These are phyloP conservation scores for Luperina testacea DNA, from an alignment of 2,888 invertebrate genomes.

Conservation along the genomic window DNA sequence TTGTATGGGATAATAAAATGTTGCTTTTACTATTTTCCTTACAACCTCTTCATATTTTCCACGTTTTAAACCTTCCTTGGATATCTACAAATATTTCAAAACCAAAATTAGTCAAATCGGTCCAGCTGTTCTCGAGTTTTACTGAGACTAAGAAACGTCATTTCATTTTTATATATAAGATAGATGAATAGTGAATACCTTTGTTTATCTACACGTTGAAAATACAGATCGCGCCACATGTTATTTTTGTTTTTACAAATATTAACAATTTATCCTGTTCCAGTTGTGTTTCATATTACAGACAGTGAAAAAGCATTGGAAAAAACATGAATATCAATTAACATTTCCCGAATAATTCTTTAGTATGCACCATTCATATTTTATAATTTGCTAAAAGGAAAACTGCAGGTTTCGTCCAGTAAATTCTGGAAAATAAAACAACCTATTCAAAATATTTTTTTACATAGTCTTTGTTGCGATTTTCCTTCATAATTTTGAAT, in stretches of 20 bases:
- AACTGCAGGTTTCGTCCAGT: constrained; percentile 47
- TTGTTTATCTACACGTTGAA: background rate
- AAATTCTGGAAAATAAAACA: constrained; percentile 38
- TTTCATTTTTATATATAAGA: too few species aligned
- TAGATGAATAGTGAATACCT: background rate
- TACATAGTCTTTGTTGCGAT: constrained; percentile 37
- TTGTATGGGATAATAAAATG: too few species aligned
- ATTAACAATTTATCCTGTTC: constrained; percentile 1
- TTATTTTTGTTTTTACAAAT: background rate
- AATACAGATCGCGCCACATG: background rate
- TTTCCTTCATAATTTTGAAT: constrained; percentile 31
- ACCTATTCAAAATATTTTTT: constrained; percentile 56
- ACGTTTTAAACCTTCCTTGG: too few species aligned
- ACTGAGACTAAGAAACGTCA: too few species aligned
- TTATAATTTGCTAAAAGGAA: constrained; percentile 54
- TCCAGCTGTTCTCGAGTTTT: too few species aligned
- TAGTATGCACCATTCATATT: constrained; percentile 44
- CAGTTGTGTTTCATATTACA: background rate
- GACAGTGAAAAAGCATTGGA: background rate
- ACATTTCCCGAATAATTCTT: constrained; percentile 23
- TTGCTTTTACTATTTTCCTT: too few species aligned
- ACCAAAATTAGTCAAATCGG: too few species aligned
- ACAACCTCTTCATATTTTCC: too few species aligned
- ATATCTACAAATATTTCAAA: too few species aligned
- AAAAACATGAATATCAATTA: constrained; percentile 24